Evolutionary conservation across 2,888 invertebrate genomes (phyloP).

Genomic region (Agrochola circellaris): DNA sequence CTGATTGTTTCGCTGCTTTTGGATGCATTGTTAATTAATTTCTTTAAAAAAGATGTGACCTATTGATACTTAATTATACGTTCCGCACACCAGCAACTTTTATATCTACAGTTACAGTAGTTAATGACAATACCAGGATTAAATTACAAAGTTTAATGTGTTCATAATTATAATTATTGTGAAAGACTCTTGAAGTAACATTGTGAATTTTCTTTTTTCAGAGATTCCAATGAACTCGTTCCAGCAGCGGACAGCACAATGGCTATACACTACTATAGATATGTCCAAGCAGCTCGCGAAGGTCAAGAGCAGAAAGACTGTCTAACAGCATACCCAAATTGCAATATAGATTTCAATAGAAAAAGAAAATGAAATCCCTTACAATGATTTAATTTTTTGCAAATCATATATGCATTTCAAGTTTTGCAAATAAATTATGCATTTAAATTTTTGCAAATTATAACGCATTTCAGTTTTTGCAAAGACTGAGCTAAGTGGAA

Average conservation of each 20-base stretch:
- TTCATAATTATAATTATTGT: background rate
- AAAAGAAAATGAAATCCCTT: constrained; percentile 57
- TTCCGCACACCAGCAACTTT: background rate
- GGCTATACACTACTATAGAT: constrained; percentile 94
- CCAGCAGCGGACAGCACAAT: constrained; percentile 93
- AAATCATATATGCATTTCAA: background rate
- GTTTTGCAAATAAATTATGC: background rate
- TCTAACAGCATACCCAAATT: constrained; percentile 92
- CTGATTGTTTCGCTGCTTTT: background rate
- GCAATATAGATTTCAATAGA: constrained; percentile 92
- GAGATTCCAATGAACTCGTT: constrained; percentile 94
- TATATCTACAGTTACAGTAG: background rate
- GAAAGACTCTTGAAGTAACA: background rate
- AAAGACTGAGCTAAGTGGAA: background rate
- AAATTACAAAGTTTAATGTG: background rate
- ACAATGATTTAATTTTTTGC: background rate
- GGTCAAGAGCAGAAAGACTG: constrained; percentile 96
- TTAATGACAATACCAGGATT: background rate
- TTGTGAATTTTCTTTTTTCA: constrained; percentile 81
- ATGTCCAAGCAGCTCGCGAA: constrained; percentile 95
- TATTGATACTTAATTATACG: background rate
- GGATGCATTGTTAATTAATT: background rate
- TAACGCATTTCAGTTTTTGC: background rate
- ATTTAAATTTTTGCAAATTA: background rate
- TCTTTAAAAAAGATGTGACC: background rate